These are phyloP conservation scores for Psittacula derbiana DNA, from an alignment of 2,797 vertebrate species.

Conservation along the genomic window DNA sequence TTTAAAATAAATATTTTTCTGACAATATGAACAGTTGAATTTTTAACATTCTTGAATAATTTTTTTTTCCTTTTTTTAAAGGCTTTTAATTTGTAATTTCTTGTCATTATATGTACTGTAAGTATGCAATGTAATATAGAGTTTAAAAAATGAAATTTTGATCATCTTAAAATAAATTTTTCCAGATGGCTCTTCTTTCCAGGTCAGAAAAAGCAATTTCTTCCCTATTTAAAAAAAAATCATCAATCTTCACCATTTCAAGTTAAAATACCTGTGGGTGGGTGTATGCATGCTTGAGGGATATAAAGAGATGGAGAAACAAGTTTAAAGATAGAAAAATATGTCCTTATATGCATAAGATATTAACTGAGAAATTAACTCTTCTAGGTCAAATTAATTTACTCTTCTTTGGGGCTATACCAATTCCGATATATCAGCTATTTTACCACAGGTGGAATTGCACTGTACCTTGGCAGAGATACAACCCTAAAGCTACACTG, in stretches of 20 bases:
- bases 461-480: not conserved
- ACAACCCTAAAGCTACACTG: not conserved
- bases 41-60: not conserved
- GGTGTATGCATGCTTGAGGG: not conserved
- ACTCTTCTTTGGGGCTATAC: not conserved
- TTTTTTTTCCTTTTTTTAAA: not conserved
- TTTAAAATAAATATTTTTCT: not conserved
- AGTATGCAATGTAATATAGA: not conserved
- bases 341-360: not conserved
- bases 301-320: not conserved
- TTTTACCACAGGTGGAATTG: not conserved
- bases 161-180: not conserved
- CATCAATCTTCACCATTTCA: not conserved
- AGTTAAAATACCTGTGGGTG: not conserved
- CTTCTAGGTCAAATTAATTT: not conserved
- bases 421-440: not conserved
- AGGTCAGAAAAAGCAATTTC: not conserved
- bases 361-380: not conserved
- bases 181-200: fast-evolving
- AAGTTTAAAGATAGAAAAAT: not conserved
- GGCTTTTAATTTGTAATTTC: not conserved
- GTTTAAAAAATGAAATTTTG: not conserved
- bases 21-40: not conserved
- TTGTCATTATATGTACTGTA: not conserved
- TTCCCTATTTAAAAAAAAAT: not conserved